Evolutionary conservation across 2,888 invertebrate species (phyloP).

Genomic region (Schrankia costaestrigalis): DNA sequence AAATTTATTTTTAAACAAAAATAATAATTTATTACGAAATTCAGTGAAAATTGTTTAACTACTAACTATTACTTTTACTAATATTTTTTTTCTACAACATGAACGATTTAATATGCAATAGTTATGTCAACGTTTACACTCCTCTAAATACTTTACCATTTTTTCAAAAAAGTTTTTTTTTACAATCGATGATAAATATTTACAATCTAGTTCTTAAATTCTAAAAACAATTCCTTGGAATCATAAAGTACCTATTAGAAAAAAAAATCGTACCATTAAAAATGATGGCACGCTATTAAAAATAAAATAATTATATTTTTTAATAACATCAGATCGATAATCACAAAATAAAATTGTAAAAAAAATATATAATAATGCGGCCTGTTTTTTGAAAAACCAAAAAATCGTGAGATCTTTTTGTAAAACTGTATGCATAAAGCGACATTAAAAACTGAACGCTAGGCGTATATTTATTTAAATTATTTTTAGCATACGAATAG

Average conservation of each 20-base stretch:
- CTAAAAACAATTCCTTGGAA: conserved; percentile 45
- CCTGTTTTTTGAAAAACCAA: conserved; percentile 24
- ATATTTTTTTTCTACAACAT: conserved; percentile 66
- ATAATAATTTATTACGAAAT: conserved; percentile 21
- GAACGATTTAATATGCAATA: conserved; percentile 73
- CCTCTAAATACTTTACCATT: conserved; percentile 50
- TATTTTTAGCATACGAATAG: conserved; percentile 58
- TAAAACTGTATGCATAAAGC: conserved; percentile 10
- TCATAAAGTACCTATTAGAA: conserved; percentile 29
- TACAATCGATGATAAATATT: conserved; percentile 70
- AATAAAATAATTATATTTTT: conserved; percentile 32
- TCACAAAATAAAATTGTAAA: conserved; percentile 38
- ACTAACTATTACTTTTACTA: conserved; percentile 55
- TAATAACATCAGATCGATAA: conserved; percentile 45
- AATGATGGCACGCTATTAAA: conserved; percentile 35
- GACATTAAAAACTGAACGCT: conserved; percentile 58
- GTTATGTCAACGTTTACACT: conserved; percentile 63
- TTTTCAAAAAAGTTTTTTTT: conserved; percentile 53
- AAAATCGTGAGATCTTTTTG: conserved; percentile 26
- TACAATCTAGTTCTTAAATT: conserved; percentile 57
- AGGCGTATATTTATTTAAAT: conserved; percentile 49
- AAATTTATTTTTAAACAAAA: conserved; percentile 21
- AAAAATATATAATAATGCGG: conserved; percentile 29
- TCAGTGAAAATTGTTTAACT: conserved; percentile 45
- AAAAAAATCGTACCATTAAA: conserved; percentile 28